Evolutionary conservation across 2,113 vertebrate genomes (phyloP).

Genomic region (Sebastes fasciatus): DNA sequence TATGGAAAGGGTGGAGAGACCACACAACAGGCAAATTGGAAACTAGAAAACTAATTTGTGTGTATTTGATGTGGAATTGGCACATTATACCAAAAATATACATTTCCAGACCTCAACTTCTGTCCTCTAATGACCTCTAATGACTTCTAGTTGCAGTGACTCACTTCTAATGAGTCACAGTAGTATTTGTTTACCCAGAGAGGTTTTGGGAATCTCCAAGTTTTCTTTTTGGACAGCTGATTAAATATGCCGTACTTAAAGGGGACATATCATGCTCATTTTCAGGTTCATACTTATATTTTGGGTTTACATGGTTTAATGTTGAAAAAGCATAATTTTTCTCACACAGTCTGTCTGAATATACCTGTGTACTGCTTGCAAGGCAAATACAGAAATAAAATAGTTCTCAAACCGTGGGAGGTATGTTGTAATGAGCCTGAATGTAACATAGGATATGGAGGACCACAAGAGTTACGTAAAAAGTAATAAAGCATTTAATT

Average conservation of each 20-base stretch:
- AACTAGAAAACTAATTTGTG: slow-evolving; percentile 5
- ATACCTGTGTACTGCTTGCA: too few species aligned
- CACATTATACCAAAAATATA: slow-evolving; percentile 19
- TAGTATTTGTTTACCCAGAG: not conserved
- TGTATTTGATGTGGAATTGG: slow-evolving; percentile 42
- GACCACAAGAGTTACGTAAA: too few species aligned
- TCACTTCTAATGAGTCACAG: slow-evolving; percentile 12
- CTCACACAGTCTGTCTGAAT: too few species aligned
- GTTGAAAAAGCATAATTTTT: too few species aligned
- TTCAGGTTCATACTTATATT: too few species aligned
- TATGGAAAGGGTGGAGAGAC: not conserved
- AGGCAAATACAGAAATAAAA: too few species aligned
- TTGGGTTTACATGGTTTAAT: too few species aligned
- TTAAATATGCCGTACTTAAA: not conserved
- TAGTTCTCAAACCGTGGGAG: too few species aligned
- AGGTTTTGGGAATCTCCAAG: not conserved
- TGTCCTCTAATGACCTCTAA: slow-evolving; percentile 36
- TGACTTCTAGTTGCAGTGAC: slow-evolving; percentile 5
- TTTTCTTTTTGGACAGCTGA: not conserved
- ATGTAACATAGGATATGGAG: too few species aligned
- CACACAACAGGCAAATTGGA: slow-evolving; percentile 9
- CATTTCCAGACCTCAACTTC: slow-evolving; percentile 9
- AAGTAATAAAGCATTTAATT: too few species aligned
- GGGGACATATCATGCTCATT: too few species aligned
- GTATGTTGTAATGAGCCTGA: too few species aligned